Base-by-base conservation (phyloP, 2,888 invertebrate genomes). In the Fissipunctia ypsillon region DNA sequence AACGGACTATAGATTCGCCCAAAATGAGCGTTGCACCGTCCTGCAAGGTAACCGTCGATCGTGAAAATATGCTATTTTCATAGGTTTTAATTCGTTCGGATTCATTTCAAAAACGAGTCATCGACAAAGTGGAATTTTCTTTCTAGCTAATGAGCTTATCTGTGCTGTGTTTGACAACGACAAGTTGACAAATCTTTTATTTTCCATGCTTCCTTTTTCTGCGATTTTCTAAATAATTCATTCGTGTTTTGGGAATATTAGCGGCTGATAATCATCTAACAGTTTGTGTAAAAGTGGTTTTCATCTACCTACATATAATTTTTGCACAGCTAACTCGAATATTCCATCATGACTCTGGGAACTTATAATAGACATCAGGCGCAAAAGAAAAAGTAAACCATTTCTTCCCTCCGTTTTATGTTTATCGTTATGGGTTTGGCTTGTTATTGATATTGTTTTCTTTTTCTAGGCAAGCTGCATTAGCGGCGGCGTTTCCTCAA, bases 401-500 rank as follows among this genome's bases (percentile, higher is more conserved):
- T 84, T 82, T 72, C 73, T 72, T 69, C 67, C 60, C 57, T 61
- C 57, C 38, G 57, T 80, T 79, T 59, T 38, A n/a, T 76, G 31
- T 38, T 48, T 63, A n/a, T n/a, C 9, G 61, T 77, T 54, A 16
- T 16, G 2, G 28, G n/a, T 70, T 60, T 77, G 64, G 38, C 78
- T 69, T 63, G 38, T 77, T 69, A 69, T 52, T 87, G 63, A 81
- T 77, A 67, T 75, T 73, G 19, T 61, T 70, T 85, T 64, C 12
- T 60, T 72, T 81, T 80, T 72, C 0, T 57, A 97, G 97, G 86
- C 96, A 96, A 89, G 97, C 96, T 69, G 97, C 97, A 78, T 93
- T 97, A 89, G 97, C 97, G 48, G 96, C 97, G 25, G 97, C 97
- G 0, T 97, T 97, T 92, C 98, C 98, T 1, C 97, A 98, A 92